A percentile compares a stretch with the other conserved stretches of the same genome.
Conservation (phyloP, 2,113 vertebrate genomes). For the Vulpes ferrilata region DNA sequence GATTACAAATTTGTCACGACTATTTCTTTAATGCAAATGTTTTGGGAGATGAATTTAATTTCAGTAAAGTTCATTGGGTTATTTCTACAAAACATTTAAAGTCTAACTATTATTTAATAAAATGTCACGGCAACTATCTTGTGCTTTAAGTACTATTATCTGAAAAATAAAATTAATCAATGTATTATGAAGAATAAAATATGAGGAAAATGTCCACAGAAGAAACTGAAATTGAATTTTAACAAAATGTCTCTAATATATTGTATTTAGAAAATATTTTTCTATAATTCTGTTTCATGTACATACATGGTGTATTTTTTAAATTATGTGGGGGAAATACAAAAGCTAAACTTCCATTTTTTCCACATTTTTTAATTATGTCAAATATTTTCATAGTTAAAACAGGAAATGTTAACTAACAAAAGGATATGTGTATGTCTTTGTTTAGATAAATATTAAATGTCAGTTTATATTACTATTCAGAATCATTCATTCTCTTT, state of each 20-base stretch:
- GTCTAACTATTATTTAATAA: background rate
- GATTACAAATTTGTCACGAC: background rate
- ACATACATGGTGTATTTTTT: background rate
- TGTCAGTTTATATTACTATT: background rate
- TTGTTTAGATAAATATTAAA: background rate
- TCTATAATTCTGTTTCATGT: background rate
- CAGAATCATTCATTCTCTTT: background rate
- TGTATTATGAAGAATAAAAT: background rate
- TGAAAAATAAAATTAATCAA: background rate
- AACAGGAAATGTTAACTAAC: background rate
- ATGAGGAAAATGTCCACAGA: background rate
- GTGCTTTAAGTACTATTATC: background rate
- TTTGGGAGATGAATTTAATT: background rate
- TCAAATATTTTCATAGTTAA: background rate
- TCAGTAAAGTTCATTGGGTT: background rate
- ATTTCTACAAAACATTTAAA: background rate
- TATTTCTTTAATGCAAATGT: background rate
- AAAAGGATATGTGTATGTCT: background rate
- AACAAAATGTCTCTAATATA: background rate
- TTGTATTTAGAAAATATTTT: background rate
- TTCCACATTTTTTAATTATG: background rate
- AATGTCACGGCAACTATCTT: background rate
- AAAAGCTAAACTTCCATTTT: background rate
- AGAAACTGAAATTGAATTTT: background rate
- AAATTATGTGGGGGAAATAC: background rate